A percentile compares a stretch with the other conserved stretches of the same genome.
Conservation (phyloP, 2,113 vertebrate genomes). For the Pristiophorus japonicus region DNA sequence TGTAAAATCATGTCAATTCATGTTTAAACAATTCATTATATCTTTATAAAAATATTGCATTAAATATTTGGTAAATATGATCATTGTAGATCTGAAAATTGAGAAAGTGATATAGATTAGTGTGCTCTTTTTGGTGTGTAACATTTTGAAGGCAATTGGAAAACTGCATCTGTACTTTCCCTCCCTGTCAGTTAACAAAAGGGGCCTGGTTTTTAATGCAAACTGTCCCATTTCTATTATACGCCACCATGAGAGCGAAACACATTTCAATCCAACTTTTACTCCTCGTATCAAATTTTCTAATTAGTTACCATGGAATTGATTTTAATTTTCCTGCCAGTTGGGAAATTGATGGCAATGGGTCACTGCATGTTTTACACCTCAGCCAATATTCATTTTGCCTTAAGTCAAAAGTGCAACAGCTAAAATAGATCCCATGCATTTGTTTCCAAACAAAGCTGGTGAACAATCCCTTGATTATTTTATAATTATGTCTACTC, state of each 20-base stretch:
- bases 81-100: background rate
- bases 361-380: background rate
- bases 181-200: background rate
- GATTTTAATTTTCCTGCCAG: background rate
- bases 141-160: background rate
- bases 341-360: too few relatives aligned
- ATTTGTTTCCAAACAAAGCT: background rate
- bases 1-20: background rate
- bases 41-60: background rate
- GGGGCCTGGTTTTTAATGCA: background rate
- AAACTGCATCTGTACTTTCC: background rate
- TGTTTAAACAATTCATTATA: background rate
- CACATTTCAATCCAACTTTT: background rate
- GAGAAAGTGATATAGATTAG: background rate
- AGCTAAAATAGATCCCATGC: background rate
- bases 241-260: too few relatives aligned
- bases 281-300: background rate
- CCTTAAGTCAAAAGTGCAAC: background rate
- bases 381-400: background rate
- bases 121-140: background rate
- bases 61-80: background rate
- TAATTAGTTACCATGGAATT: background rate
- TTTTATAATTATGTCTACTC: background rate
- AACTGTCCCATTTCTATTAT: too few relatives aligned
- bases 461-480: background rate